Conservation (phyloP, 1,140 invertebrate species). For the Drosophila navojoa region DNA sequence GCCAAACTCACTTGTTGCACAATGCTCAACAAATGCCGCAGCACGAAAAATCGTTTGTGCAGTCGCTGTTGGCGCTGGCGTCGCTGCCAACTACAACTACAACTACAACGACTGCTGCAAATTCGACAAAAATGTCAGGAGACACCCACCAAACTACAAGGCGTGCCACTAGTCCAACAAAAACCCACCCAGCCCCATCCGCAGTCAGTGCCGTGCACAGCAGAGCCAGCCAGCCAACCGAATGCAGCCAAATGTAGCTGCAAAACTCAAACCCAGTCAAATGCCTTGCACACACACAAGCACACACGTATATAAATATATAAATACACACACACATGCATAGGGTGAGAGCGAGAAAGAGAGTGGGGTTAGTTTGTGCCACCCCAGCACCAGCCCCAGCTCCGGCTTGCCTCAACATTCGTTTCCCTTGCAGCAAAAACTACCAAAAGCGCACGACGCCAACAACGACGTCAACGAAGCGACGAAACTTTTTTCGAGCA, state of each 20-base stretch:
- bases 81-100: slow-evolving; percentile 29
- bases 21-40: slow-evolving; percentile 70
- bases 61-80: slow-evolving; percentile 45
- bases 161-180: slow-evolving; percentile 25
- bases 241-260: slow-evolving; percentile 81
- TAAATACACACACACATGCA: not conserved
- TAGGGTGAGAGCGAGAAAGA: not conserved
- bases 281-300: slow-evolving; percentile 53
- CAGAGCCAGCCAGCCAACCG: slow-evolving; percentile 65
- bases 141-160: slow-evolving; percentile 78
- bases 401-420: slow-evolving; percentile 7
- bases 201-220: slow-evolving; percentile 20
- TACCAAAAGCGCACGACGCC: slow-evolving; percentile 64
- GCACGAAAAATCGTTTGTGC: slow-evolving; percentile 71
- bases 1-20: slow-evolving; percentile 84
- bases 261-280: slow-evolving; percentile 74
- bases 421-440: slow-evolving; percentile 61
- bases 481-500: slow-evolving; percentile 83
- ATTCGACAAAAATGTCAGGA: slow-evolving; percentile 81
- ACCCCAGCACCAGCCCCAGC: not conserved
- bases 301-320: too few relatives aligned
- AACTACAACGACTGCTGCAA: slow-evolving; percentile 51
- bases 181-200: not conserved
- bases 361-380: slow-evolving; percentile 23
- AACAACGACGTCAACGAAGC: slow-evolving; percentile 78